Evolutionary conservation across 1,140 invertebrate species (phyloP), one percentile per base, ranked within the genome.

Genomic region (Contarinia nasturtii): DNA sequence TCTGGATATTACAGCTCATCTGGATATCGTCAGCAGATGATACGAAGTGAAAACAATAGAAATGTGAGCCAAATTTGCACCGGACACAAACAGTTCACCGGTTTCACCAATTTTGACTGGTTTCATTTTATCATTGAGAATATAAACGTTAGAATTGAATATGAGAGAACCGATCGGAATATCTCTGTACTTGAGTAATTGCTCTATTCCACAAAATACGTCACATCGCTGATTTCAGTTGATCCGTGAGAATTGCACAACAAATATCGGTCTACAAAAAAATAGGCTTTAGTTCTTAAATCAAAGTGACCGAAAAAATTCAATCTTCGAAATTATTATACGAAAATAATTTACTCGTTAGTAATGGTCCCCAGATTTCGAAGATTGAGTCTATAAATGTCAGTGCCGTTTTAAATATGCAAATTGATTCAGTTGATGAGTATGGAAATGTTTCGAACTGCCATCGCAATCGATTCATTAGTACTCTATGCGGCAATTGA

Each of bases 191-290:
- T 69, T 54, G 20, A 74, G 65, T 22, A 85, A 55, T 49, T 88
- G 76, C 1, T 67, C 61, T 19, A 58, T 55, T 44, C 58, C 67
- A 71, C 55, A 40, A 77, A 71, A 54, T 72, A 84, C 0, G 81
- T 83, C 3, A 86, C 81, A 56, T 87, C 83, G 0, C 79, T 82
- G 10, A 86, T 75, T 63, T 92, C 87, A 0, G 87, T 90, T 50
- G 85, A 88, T 0, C 87, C 87, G 53, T 91, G 91, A 58, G 89
- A 89, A 57, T 92, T 92, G 44, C 79, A 83, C 8, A 90, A 58
- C 14, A 70, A 66, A 48, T 77, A 74, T 2, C 68, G 65, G 45
- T 68, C 61, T 48, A 69, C 66, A 49, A 87, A 88, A 49, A 72
- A 70, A 19, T n/a, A n/a, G n/a, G n/a, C n/a, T n/a, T n/a, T n/a